These are phyloP conservation scores for Lathamus discolor DNA, from an alignment of 2,113 vertebrate species.

Conservation along the genomic window DNA sequence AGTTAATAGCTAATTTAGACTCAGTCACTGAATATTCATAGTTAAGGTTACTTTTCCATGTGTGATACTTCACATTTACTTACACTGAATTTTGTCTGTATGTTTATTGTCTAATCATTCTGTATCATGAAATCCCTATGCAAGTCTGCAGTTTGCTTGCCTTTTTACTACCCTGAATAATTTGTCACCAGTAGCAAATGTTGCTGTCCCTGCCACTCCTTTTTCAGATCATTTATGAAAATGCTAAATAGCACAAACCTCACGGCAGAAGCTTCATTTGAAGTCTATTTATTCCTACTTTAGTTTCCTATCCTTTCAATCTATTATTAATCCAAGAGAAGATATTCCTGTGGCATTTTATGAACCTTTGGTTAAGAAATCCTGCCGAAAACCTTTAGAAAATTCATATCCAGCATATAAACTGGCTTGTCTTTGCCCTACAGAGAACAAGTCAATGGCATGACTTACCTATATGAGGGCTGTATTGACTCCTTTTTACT, in stretches of 20 bases:
- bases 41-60: background rate
- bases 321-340: background rate
- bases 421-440: background rate
- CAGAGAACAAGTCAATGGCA: background rate
- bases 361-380: background rate
- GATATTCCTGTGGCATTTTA: background rate
- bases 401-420: background rate
- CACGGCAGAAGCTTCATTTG: background rate
- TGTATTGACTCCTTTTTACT: background rate
- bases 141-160: background rate
- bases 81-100: background rate
- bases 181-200: background rate
- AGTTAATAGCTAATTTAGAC: background rate
- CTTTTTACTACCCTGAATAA: conserved; percentile 16
- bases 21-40: background rate
- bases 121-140: background rate
- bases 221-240: background rate
- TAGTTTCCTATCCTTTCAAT: background rate
- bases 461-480: background rate
- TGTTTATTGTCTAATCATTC: conserved; percentile 5
- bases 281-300: background rate
- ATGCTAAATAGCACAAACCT: background rate
- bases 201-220: background rate
- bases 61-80: conserved; percentile 18
- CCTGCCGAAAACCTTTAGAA: background rate